Evolutionary conservation across 2,888 invertebrate species (phyloP).

Genomic region (Oegoconia quadripuncta): DNA sequence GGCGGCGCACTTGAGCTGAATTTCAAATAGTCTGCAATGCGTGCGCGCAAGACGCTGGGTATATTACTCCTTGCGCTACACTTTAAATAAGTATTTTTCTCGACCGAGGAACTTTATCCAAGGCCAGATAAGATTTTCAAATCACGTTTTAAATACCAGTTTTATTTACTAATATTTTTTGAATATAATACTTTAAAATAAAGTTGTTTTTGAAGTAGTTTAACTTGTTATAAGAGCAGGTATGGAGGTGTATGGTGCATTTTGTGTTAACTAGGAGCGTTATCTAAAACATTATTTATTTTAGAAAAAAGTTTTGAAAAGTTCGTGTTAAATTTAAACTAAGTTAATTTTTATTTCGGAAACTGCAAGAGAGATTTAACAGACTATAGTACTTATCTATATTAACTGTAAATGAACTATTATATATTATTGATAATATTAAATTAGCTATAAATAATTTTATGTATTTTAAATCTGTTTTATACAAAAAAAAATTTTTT

Average conservation of each 20-base stretch:
- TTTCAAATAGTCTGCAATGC: conserved; percentile 58
- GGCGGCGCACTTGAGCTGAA: conserved; percentile 58
- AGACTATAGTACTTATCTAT: no score
- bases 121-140: conserved; percentile 21
- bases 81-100: conserved; percentile 30
- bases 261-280: no score
- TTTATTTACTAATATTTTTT: neutral
- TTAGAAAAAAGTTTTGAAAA: no score
- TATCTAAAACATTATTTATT: neutral
- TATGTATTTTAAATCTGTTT: no score
- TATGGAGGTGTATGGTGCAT: no score
- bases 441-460: no score
- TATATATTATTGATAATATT: no score
- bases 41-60: conserved; percentile 31
- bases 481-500: no score
- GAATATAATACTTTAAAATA: neutral
- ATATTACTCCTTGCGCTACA: conserved; percentile 41
- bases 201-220: neutral
- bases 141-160: neutral
- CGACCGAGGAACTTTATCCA: conserved; percentile 30
- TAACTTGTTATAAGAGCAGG: neutral
- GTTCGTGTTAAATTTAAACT: no score
- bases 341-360: no score
- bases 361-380: no score
- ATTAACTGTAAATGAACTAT: no score